Evolutionary conservation across 2,888 invertebrate species (phyloP), one percentile per base, ranked within the genome.

Genomic region (Archips xylosteana): DNA sequence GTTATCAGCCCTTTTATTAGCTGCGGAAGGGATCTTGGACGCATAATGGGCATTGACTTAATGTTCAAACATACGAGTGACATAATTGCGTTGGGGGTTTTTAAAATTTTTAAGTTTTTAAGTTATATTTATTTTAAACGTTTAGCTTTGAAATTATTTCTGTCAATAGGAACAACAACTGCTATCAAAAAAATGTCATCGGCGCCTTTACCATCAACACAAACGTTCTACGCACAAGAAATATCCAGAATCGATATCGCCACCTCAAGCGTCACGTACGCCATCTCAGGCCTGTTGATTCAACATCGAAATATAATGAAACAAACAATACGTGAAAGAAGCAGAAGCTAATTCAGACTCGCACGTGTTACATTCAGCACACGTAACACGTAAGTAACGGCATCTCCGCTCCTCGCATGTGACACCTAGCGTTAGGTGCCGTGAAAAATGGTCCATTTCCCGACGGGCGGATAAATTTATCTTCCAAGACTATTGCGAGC

Each of bases 371-470:
- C 85, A 92, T 91, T 92, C 92, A 66, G 32, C 85, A 88, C 92
- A 92, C 92, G 92, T 86, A 80, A 75, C 75, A 79, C 78, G 84
- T 87, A 87, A 92, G 92, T 92, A 92, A 92, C 91, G 92, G 90
- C 91, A 87, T 90, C 92, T 91, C 90, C 88, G 90, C 87, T 84
- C 80, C 82, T 86, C 85, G 88, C 90, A 83, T 87, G 87, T 86
- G 87, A 88, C 92, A 92, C 92, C 91, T 88, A 92, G 88, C 90
- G 92, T 91, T 92, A 92, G 92, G 92, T 91, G 92, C 90, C 85
- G 90, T 94, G 91, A 91, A 91, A 92, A 94, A 94, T 94, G 93
- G 92, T 87, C 91, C 92, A 85, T 86, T 87, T 86, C 84, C 86
- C 86, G 85, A 83, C 88, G 85, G 87, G 86, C 83, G 87, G 93